Evolutionary conservation across 2,888 invertebrate genomes (phyloP), one percentile per base, ranked within the genome.

Genomic region (Pheosia tremula): DNA sequence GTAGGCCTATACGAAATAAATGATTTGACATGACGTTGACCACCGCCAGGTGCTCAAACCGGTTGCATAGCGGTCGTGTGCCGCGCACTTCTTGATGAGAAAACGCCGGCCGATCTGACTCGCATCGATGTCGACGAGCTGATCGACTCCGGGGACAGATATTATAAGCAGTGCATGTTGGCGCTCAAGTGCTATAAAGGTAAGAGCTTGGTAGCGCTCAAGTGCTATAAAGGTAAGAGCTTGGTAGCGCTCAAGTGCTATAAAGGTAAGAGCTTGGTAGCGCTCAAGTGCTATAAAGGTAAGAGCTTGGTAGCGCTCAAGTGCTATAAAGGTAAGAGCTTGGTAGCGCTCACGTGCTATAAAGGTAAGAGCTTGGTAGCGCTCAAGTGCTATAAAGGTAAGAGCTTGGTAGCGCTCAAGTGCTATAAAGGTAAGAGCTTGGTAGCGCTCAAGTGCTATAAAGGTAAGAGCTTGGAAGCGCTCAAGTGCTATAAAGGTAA

Each of bases 151-250:
- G 93, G 92, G 0, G 93, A 93, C 61, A 73, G 73, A 11, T 92
- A 83, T 64, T 93, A 93, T 62, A 84, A 73, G 58, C 86, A 85
- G 58, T 91, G 91, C 58, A 76, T 87, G 75, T 57, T 87, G 5
- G 79, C 80, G 0, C 71, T 91, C 43, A 93, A 93, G 75, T 93
- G 93, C 50, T 93, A 93, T 68, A 93, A 92, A 78, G 93, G 93
- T 92, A 37, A 0, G 24, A 24, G 1, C 24, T 24, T 24, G 24
- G 0, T 24, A 24, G 24, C 24, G 24, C 24, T 24, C 24, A 93
- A 93, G 75, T 93, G 93, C 50, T 93, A 93, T 68, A 93, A 92
- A 78, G 93, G 93, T 92, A 37, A 0, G 24, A 24, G 1, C 24
- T 24, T 24, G 24, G 0, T 24, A 24, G 24, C 24, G 24, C 24